These are phyloP conservation scores for Mylabris sibirica DNA, from an alignment of 2,888 invertebrate genomes.

Conservation along the genomic window DNA sequence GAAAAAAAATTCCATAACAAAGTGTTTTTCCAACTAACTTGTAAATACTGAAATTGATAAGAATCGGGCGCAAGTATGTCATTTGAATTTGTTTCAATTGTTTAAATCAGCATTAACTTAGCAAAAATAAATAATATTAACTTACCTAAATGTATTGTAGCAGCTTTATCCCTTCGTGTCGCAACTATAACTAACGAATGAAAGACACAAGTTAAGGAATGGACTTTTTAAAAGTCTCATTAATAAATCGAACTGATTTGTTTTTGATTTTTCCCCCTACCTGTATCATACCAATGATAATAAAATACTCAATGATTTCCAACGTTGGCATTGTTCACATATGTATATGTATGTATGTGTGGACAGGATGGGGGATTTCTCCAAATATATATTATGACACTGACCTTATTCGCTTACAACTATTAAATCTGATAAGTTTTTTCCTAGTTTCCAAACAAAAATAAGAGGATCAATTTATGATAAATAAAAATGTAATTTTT, in stretches of 20 bases:
- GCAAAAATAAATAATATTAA: background rate
- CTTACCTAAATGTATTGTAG: background rate
- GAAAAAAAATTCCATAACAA: background rate
- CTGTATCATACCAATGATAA: background rate
- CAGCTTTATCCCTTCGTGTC: background rate
- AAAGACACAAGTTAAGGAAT: background rate
- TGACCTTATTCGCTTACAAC: background rate
- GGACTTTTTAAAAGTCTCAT: background rate
- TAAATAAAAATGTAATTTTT: background rate
- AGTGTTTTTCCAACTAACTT: background rate
- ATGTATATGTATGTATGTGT: background rate
- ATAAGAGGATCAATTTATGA: background rate
- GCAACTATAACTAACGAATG: background rate
- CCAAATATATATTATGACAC: background rate
- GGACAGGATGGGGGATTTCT: background rate
- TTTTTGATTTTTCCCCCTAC: background rate
- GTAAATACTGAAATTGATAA: background rate
- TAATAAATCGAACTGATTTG: constrained; percentile 3
- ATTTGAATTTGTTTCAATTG: background rate
- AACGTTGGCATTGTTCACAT: background rate
- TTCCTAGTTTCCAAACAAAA: background rate
- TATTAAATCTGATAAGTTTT: background rate
- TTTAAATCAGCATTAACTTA: background rate
- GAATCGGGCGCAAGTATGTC: background rate
- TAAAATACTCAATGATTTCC: background rate